Conservation (phyloP, 2,113 vertebrate genomes). For the Podilymbus podiceps region DNA sequence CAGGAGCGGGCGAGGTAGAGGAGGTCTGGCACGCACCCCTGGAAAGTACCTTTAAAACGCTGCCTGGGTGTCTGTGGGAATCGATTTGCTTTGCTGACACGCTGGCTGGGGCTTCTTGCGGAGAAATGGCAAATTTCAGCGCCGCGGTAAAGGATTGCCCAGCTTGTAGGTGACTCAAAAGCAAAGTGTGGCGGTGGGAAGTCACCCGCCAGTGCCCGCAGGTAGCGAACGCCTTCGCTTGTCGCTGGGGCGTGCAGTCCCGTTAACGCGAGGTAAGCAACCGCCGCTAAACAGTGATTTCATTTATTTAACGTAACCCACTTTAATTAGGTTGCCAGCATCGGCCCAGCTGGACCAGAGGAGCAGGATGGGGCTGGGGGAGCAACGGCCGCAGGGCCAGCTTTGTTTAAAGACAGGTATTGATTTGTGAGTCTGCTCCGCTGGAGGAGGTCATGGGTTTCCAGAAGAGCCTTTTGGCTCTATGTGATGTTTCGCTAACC, state of each 20-base stretch:
- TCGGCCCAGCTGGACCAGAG: not conserved
- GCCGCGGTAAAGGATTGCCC: not conserved
- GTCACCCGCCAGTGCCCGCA: not conserved
- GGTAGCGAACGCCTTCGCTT: not conserved
- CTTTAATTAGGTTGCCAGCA: not conserved
- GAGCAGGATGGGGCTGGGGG: not conserved
- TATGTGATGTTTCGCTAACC: not conserved
- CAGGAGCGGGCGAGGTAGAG: fast-evolving
- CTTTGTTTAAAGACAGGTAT: not conserved
- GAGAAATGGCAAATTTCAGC: not conserved
- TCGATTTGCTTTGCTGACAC: fast-evolving
- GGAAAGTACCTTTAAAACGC: fast-evolving
- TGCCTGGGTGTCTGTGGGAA: fast-evolving
- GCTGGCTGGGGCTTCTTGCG: not conserved
- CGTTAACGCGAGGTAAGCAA: not conserved
- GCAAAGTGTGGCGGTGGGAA: fast-evolving
- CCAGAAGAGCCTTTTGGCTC: not conserved
- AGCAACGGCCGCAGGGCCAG: fast-evolving
- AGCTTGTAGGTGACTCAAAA: not conserved
- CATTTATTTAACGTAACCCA: not conserved
- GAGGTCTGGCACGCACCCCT: fast-evolving
- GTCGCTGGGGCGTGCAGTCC: not conserved
- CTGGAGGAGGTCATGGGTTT: not conserved
- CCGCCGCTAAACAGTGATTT: not conserved
- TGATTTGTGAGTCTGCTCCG: fast-evolving